A percentile compares a stretch with the other conserved stretches of the same genome.
Evolutionary conservation across 2,888 invertebrate species (phyloP).

Genomic region (Amphiduros pacificus): DNA sequence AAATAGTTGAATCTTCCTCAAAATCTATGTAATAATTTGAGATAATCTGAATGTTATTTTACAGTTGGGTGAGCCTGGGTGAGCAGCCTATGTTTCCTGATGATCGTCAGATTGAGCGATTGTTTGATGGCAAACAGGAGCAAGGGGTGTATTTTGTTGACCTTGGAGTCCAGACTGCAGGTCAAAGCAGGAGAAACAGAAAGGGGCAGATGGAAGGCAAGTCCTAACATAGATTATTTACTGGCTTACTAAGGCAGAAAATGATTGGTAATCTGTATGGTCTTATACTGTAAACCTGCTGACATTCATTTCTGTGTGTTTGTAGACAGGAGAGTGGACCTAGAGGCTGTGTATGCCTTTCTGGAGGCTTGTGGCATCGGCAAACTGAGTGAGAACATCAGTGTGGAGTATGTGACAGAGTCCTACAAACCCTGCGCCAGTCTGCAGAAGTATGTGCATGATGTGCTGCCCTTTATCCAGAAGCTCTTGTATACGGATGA

Average conservation of each 20-base stretch:
- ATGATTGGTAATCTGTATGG: background rate
- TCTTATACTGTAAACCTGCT: background rate
- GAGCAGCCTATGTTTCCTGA: constrained; percentile 52
- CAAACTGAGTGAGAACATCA: constrained; percentile 38
- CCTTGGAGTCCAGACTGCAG: background rate
- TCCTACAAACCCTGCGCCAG: constrained; percentile 39
- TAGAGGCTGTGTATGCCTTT: constrained; percentile 13
- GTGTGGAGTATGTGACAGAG: constrained; percentile 34
- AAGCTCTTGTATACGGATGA: constrained; percentile 35
- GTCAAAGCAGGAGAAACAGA: background rate
- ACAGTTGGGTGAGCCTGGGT: constrained; percentile 41
- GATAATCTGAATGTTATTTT: too few species aligned
- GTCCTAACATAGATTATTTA: too few species aligned
- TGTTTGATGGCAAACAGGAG: constrained; percentile 17
- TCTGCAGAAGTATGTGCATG: constrained; percentile 41
- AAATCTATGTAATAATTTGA: too few species aligned
- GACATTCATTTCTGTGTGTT: background rate
- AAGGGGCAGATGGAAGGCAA: background rate
- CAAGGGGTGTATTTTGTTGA: constrained; percentile 24
- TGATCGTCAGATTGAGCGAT: constrained; percentile 27
- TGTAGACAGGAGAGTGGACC: background rate
- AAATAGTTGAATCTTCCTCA: too few species aligned
- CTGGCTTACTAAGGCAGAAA: background rate
- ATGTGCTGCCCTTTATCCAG: constrained; percentile 45
- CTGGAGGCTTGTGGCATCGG: constrained; percentile 18